Base-by-base conservation (phyloP, 2,888 invertebrate species). In the Candidula unifasciata region DNA sequence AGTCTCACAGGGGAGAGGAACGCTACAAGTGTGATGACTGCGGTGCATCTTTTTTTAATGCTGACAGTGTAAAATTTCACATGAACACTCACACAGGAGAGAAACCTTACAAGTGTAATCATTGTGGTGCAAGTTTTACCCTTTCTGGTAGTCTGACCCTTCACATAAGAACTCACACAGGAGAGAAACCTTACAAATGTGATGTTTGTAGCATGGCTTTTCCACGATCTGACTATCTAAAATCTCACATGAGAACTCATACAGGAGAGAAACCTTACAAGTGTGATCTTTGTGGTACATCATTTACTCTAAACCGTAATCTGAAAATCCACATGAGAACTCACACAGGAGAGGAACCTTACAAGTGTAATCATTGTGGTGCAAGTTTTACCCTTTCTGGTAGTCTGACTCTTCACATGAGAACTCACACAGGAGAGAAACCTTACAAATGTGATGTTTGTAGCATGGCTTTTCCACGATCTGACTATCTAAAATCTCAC, bases 251-350 rank as follows among this genome's bases (percentile, higher is more conserved):
- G 44, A 73, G 52, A 73, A 73, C 27, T 8, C 73, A 73, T 10
- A 73, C 73, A 44, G 73, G 44, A 73, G 73, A 73, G 16, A 73
- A 44, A n/a, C 44, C 44, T 13, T 73, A 52, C 27, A 73, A n/a
- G 13, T 73, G 73, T 73, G 73, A 73, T 73, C 13, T 73, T 44
- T 73, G 73, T 73, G 73, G 73, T 73, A 16, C 2, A 8, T 37
- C 10, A 3, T 73, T 73, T n/a, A 10, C n/a, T 2, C 1, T 24
- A 2, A 44, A n/a, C 13, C 13, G 24, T 8, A 24, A 73, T 3
- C 8, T 73, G 13, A 73, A 52, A 8, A 52, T 13, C 2, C 73
- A 73, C n/a, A 44, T n/a, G 44, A 3, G 13, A 1, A 44, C n/a
- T 13, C 73, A 73, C n/a, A n/a, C 44, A n/a, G 73, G 27, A 6